These are phyloP conservation scores for Poeciliopsis gracilis DNA, from an alignment of 2,797 vertebrate species.

Conservation along the genomic window DNA sequence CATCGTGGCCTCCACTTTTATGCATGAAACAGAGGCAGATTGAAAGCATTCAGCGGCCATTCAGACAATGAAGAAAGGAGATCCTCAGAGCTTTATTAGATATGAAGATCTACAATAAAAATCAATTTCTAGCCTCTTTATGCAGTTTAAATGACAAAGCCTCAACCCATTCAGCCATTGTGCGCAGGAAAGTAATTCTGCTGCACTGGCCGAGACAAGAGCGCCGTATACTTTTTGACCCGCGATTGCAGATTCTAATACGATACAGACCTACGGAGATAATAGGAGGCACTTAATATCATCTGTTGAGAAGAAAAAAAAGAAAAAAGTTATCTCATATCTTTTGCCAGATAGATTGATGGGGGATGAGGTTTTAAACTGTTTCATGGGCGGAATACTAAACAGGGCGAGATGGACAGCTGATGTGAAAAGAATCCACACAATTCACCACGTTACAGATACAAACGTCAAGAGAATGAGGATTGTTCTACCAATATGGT, in stretches of 20 bases:
- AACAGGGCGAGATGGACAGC: constrained; percentile 80
- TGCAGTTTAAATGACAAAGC: constrained; percentile 99
- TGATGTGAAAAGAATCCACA: constrained; percentile 29
- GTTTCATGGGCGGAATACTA: constrained; percentile 93
- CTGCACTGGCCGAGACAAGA: constrained; percentile 92
- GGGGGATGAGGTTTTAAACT: constrained; percentile 90
- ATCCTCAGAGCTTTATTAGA: constrained; percentile 99
- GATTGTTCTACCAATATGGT: neutral
- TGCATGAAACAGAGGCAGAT: constrained; percentile 99
- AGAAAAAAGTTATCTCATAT: constrained; percentile 98
- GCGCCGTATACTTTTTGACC: constrained; percentile 93
- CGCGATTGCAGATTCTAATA: constrained; percentile 98
- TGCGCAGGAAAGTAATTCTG: constrained; percentile 99
- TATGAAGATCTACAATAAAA: constrained; percentile 99
- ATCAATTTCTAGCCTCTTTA: constrained; percentile 99
- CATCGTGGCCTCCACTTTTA: constrained; percentile 88
- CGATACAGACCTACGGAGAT: constrained; percentile 99
- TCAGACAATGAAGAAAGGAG: constrained; percentile 99
- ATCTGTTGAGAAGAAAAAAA: constrained; percentile 86
- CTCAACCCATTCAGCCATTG: constrained; percentile 98
- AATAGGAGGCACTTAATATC: constrained; percentile 99
- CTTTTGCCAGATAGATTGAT: constrained; percentile 83
- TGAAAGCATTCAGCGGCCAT: constrained; percentile 99
- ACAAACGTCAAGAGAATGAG: neutral
- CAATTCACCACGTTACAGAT: neutral